A percentile compares a stretch with the other conserved stretches of the same genome.
These are phyloP conservation scores for Hydrocynus forskahlii DNA, from an alignment of 2,797 vertebrate species.

Conservation along the genomic window DNA sequence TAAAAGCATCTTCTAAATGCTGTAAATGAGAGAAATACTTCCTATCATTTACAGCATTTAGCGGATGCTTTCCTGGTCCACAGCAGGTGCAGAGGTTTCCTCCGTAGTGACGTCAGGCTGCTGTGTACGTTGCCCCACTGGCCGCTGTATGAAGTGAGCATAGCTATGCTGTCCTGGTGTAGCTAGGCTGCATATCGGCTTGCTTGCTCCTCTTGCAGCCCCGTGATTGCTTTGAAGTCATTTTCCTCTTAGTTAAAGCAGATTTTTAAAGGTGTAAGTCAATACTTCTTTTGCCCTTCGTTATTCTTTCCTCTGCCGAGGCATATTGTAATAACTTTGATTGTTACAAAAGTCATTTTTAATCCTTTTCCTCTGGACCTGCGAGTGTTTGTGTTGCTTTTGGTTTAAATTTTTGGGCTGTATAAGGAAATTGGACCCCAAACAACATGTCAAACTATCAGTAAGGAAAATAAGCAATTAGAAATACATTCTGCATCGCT, in stretches of 20 bases:
- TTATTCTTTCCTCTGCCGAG: neutral
- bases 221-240: conserved; percentile 42
- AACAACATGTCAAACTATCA: too few species aligned
- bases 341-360: conserved; percentile 14
- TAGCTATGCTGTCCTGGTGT: conserved; percentile 1
- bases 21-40: too few species aligned
- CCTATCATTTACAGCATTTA: too few species aligned
- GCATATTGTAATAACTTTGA: neutral
- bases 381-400: neutral
- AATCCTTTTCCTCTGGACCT: neutral
- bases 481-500: too few species aligned
- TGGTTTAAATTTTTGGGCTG: neutral
- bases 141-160: neutral
- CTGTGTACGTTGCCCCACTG: neutral
- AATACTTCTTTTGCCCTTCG: conserved; percentile 13
- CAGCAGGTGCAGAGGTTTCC: neutral
- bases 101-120: neutral
- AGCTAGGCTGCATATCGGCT: conserved; percentile 38
- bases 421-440: too few species aligned
- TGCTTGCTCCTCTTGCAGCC: conserved; percentile 41
- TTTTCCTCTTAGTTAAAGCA: neutral
- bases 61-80: neutral
- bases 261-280: neutral
- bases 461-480: too few species aligned
- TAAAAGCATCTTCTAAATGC: too few species aligned